Evolutionary conservation across 2,888 invertebrate species (phyloP), one percentile per base, ranked within the genome.

Genomic region (Scrobipalpa atriplicella): DNA sequence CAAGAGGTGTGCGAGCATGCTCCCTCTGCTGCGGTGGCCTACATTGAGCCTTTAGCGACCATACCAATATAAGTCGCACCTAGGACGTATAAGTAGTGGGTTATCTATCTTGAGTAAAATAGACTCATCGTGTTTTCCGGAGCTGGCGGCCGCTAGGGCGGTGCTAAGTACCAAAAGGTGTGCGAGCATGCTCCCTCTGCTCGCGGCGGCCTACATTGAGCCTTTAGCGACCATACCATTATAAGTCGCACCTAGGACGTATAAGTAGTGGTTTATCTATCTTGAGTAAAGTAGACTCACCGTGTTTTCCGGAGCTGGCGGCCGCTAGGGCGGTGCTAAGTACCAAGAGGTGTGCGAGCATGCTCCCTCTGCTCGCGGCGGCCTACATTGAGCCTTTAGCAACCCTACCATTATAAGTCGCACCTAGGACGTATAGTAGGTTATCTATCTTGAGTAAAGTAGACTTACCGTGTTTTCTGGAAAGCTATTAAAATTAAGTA

Each of bases 301-400:
- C 92, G 85, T 91, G 90, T 80, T 91, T 92, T 47, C 91, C 92
- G 73, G 87, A 85, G 82, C 82, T 90, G 81, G 87, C 90, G 78
- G 89, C 92, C 89, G 90, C 90, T 71, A 92, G 80, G 75, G 92
- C 91, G 86, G 90, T 87, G 87, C 90, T 92, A 87, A 92, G 88
- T 86, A 92, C 86, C 78, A 92, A 84, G 82, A 91, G 86, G 74
- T 85, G 90, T 84, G 87, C 86, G 82, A 92, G 92, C 92, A 92
- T 92, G 79, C 90, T 90, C 90, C 84, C 83, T 80, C 82, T 82
- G 80, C 76, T 76, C 78, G 80, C 82, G 81, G 77, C 82, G 85
- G 83, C 77, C 84, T 87, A 84, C 92, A 92, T 91, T 79, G 86
- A 89, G 89, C 81, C 81, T n/a, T n/a, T n/a, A n/a, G n/a, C n/a